phyloP scores from a whole-genome alignment of 2,113 vertebrate genomes.

The Nycticorax nycticorax region DNA sequence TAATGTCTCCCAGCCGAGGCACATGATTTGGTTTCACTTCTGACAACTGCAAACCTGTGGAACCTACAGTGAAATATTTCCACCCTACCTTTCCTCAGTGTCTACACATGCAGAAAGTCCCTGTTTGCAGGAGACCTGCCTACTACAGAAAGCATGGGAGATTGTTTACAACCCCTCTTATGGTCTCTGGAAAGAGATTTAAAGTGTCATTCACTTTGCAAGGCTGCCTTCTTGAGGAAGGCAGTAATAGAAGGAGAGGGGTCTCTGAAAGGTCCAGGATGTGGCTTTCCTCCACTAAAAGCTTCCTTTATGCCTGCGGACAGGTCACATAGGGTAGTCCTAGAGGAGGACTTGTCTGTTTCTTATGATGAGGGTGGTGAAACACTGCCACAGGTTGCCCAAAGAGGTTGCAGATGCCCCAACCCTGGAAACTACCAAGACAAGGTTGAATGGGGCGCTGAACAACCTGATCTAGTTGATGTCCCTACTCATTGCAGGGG shows the following conservation, averaged over 20 bases:
- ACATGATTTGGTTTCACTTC: not conserved
- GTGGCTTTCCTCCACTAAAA: not conserved
- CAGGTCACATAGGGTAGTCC: not conserved
- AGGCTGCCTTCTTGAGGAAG: not conserved
- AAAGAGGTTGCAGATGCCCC: not conserved
- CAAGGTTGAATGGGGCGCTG: accelerated
- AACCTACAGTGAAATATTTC: not conserved
- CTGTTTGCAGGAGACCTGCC: not conserved
- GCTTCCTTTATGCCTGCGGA: not conserved
- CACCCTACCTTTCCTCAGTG: not conserved
- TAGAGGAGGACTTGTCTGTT: not conserved
- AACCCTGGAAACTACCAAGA: not conserved
- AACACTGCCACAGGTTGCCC: not conserved
- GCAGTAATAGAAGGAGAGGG: not conserved
- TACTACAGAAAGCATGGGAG: not conserved
- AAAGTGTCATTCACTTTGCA: not conserved
- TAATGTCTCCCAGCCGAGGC: not conserved
- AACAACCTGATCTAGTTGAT: not conserved
- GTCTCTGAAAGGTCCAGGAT: not conserved
- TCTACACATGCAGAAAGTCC: not conserved
- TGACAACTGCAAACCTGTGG: not conserved
- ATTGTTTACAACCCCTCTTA: not conserved
- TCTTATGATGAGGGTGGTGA: not conserved
- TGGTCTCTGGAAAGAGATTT: not conserved
- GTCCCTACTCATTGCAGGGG: not conserved